Evolutionary conservation across 2,113 vertebrate species (phyloP).

Genomic region (Oryctolagus cuniculus): mOryCun1.1 NC_091432.1:95643001-95643500

Average conservation of each 20-base stretch:
- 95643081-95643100: no score
- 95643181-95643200: neutral
- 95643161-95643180: neutral
- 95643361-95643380: neutral
- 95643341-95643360: neutral
- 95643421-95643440: neutral
- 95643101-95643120: no score
- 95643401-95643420: neutral
- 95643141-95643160: neutral
- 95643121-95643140: neutral
- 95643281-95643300: neutral
- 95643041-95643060: no score
- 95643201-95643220: neutral
- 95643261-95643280: neutral
- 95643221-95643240: neutral
- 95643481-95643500: slow-evolving; percentile 56
- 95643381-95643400: neutral
- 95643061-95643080: no score
- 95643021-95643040: no score
- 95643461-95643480: slow-evolving; percentile 72
- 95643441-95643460: neutral
- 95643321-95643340: slow-evolving; percentile 25
- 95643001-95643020: no score
- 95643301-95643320: neutral
- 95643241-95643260: neutral